phyloP scores from a whole-genome alignment of 2,113 vertebrate species.

The Pterophyllum scalare region DNA sequence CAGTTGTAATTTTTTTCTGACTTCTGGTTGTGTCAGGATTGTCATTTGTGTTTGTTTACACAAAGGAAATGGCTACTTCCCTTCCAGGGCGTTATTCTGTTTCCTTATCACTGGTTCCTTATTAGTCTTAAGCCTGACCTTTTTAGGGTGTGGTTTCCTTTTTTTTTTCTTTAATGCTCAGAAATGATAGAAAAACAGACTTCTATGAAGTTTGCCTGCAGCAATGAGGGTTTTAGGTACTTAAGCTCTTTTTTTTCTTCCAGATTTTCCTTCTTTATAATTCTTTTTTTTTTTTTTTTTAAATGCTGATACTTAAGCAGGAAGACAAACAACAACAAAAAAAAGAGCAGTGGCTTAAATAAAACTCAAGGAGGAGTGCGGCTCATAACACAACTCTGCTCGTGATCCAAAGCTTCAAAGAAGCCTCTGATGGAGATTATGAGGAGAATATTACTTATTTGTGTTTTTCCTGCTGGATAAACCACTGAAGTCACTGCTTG shows the following conservation, averaged over 20 bases:
- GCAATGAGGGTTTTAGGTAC: neutral
- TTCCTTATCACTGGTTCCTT: neutral
- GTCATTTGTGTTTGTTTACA: conserved; percentile 40
- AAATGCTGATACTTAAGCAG: neutral
- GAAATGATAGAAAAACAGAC: neutral
- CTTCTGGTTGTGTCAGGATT: neutral
- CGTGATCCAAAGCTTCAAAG: neutral
- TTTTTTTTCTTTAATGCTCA: neutral
- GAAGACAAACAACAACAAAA: conserved; percentile 23
- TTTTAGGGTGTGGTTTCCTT: neutral
- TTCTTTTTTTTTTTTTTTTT: neutral
- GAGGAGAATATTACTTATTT: conserved; percentile 21
- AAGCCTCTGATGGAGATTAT: conserved; percentile 2
- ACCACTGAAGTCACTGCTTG: neutral
- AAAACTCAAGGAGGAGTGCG: conserved; percentile 8
- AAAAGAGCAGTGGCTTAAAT: conserved; percentile 13
- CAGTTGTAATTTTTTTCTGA: neutral
- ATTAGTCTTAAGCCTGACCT: neutral
- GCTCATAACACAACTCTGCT: neutral
- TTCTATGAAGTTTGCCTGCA: neutral
- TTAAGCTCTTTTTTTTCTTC: too few relatives aligned
- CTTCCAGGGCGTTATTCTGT: neutral
- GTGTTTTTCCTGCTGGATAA: conserved; percentile 21
- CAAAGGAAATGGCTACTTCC: conserved; percentile 37
- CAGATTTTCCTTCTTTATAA: conserved; percentile 16